phyloP scores from a whole-genome alignment of 2,113 vertebrate species.

The Artemisiospiza belli region DNA sequence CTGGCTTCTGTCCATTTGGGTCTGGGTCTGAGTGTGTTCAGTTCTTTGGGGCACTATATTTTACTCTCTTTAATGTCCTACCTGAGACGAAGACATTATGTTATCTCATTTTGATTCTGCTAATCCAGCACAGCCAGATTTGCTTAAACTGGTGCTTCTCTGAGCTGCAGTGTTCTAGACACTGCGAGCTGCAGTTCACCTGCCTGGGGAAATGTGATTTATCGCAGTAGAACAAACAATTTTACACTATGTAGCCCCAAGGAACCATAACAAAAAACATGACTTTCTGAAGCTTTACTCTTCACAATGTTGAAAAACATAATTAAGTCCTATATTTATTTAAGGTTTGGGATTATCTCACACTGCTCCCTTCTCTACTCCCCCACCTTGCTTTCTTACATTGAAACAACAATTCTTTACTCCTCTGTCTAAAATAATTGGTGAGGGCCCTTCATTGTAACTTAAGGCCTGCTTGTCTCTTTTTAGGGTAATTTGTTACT shows the following conservation, averaged over 20 bases:
- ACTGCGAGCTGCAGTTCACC: background rate
- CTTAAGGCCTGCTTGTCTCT: background rate
- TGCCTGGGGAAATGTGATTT: background rate
- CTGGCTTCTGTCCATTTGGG: background rate
- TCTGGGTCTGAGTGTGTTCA: background rate
- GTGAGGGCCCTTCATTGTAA: background rate
- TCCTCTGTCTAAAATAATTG: background rate
- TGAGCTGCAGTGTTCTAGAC: background rate
- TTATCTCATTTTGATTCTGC: background rate
- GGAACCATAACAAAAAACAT: rapidly evolving
- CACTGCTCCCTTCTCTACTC: too few species aligned
- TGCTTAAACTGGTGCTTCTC: background rate
- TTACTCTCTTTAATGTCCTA: background rate
- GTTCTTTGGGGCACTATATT: background rate
- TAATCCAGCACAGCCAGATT: background rate
- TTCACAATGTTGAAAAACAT: background rate
- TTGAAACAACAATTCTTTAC: background rate
- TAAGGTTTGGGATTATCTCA: background rate
- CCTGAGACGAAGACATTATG: background rate
- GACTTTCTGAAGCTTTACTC: background rate
- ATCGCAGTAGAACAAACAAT: background rate
- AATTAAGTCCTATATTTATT: background rate
- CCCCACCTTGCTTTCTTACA: background rate
- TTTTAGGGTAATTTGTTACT: background rate
- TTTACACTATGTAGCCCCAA: background rate